A percentile compares a stretch with the other conserved stretches of the same genome.
phyloP scores from a whole-genome alignment of 1,140 invertebrate species.

The Pachypeltis micranthus region DNA sequence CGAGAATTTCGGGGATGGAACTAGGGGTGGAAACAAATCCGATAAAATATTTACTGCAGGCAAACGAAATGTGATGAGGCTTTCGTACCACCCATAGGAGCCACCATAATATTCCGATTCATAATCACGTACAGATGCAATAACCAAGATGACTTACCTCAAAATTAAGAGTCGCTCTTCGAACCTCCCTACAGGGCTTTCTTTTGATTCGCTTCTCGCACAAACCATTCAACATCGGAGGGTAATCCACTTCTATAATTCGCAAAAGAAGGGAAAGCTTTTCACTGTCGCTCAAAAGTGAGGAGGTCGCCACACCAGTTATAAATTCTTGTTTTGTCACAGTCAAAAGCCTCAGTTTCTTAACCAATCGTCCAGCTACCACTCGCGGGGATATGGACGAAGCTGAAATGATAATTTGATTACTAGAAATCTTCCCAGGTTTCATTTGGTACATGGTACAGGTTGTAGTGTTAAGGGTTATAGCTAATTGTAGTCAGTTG shows the following conservation, averaged over 20 bases:
- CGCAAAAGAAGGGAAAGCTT: constrained; percentile 48
- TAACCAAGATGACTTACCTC: constrained; percentile 12
- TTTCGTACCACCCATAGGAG: not conserved
- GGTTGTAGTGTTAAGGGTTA: too few relatives aligned
- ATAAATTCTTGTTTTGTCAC: constrained; percentile 67
- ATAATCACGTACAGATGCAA: not conserved
- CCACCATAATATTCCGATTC: not conserved
- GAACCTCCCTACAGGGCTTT: not conserved
- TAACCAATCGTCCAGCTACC: constrained; percentile 32
- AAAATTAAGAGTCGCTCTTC: not conserved
- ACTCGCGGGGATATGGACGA: too few relatives aligned
- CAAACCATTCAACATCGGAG: constrained; percentile 17
- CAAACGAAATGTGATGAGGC: not conserved
- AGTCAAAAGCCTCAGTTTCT: constrained; percentile 61
- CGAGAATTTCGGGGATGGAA: not conserved
- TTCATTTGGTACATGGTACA: too few relatives aligned
- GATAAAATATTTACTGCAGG: not conserved
- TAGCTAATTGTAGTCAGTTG: too few relatives aligned
- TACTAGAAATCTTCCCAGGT: too few relatives aligned
- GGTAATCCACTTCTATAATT: not conserved
- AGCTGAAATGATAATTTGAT: too few relatives aligned
- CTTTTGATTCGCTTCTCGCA: constrained; percentile 17
- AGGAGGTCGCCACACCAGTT: constrained; percentile 57
- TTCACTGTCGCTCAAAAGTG: constrained; percentile 57
- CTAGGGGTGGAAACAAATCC: not conserved